Base-by-base conservation (phyloP, 2,797 vertebrate genomes). In the Chaenodraco wilsoni region DNA sequence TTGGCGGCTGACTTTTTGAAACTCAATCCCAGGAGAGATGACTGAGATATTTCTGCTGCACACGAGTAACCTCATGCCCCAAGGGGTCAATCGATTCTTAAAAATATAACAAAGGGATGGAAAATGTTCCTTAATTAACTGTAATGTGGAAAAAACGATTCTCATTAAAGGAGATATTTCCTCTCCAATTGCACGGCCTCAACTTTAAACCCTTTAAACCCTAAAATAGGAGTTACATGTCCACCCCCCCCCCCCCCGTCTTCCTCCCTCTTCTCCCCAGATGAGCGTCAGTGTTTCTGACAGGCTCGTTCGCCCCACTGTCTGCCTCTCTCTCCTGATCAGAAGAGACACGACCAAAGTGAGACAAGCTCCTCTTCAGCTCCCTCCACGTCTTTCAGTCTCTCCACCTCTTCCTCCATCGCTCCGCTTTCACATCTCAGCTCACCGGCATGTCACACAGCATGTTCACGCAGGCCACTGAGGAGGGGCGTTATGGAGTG, bases 201-300 rank as follows among this genome's bases (percentile, higher is more conserved):
- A 31, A 51, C 11, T 52, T 67, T 3, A n/a, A 40, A 46, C 37
- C 8, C 16, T 21, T 37, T 37, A 37, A 9, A 37, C 33, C 33
- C 33, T 37, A 37, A 37, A 37, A 37, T 37, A 37, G 33, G 33
- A 37, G 33, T 9, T 37, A 9, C 33, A 37, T 9, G 33, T 37
- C 33, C 27, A 27, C 4, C 17, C 59, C 13, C 5, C 8, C 13
- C 5, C 8, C 17, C 56, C 6, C 8, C 13, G 12, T 56, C 33
- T 65, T 14, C 15, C 1, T 10, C 3, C 11, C 11, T 13, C 49
- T 5, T 33, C 37, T 45, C 69, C 68, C 50, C 8, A 41, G 41
- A 60, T 68, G 74, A 84, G 49, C 27, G 72, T 78, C 14, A 78
- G 66, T 58, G 41, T 21, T 76, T 81, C 59, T 88, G 91, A 91